Evolutionary conservation across 2,888 invertebrate species (phyloP).

Genomic region (Eristalis arbustorum): DNA sequence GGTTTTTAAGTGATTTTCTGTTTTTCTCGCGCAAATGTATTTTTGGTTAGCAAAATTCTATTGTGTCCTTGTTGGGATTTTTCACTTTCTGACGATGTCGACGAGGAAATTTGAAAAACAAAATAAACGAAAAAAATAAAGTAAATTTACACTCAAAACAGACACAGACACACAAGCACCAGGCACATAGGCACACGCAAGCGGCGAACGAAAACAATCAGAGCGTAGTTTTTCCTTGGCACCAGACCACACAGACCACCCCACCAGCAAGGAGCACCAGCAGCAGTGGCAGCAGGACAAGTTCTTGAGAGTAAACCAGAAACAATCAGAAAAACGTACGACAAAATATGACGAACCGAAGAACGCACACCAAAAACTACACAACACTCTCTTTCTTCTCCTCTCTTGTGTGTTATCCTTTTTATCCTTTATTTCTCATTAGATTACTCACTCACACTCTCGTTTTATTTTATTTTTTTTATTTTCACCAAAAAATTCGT

Average conservation of each 20-base stretch:
- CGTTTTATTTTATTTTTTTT: not conserved
- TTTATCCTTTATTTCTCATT: slow-evolving; percentile 67
- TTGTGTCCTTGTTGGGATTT: slow-evolving; percentile 64
- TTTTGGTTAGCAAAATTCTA: slow-evolving; percentile 66
- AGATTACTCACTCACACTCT: slow-evolving; percentile 49
- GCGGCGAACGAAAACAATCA: slow-evolving; percentile 53
- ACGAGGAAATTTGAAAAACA: not conserved
- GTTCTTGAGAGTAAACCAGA: not conserved
- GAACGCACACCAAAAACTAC: slow-evolving; percentile 52
- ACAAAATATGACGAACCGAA: slow-evolving; percentile 36
- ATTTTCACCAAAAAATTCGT: not conserved
- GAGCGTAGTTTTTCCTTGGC: slow-evolving; percentile 53
- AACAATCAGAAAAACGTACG: slow-evolving; percentile 7
- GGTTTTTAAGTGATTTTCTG: not conserved
- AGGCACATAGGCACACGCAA: slow-evolving; percentile 14
- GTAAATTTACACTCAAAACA: slow-evolving; percentile 8
- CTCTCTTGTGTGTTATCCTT: slow-evolving; percentile 53
- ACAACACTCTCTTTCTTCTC: not conserved
- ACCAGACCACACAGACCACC: not conserved
- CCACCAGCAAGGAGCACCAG: not conserved
- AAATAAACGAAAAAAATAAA: not conserved
- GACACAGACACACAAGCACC: not conserved
- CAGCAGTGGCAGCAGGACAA: not conserved
- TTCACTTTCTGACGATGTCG: slow-evolving; percentile 55
- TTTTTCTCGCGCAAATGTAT: slow-evolving; percentile 57